Percentiles rank a stretch among this genome's conserved stretches.
Evolutionary conservation across 1,140 invertebrate species (phyloP).

Genomic region (Drosophila sechellia): DNA sequence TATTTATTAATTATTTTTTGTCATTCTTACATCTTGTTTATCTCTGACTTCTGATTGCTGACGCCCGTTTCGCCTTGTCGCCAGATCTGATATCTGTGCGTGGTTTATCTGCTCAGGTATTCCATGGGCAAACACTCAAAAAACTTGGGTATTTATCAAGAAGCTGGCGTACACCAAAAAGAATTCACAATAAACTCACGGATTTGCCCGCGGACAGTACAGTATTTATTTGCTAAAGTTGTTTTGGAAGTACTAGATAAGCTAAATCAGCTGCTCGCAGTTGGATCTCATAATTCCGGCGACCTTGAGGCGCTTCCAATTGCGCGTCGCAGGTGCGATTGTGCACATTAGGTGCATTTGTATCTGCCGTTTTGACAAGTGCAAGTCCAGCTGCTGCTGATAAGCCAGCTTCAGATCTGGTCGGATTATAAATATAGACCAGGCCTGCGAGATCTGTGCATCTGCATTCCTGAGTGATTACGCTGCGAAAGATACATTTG

Average conservation of each 20-base stretch:
- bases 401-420: constrained; percentile 29
- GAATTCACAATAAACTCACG: constrained; percentile 28
- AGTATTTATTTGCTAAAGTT: constrained; percentile 13
- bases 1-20: constrained; percentile 3
- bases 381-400: constrained; percentile 43
- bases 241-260: constrained; percentile 30
- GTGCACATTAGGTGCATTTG: constrained; percentile 14
- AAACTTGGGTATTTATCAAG: constrained; percentile 37
- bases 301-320: constrained; percentile 44
- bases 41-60: constrained; percentile 33
- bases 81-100: constrained; percentile 40
- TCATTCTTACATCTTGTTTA: constrained; percentile 34
- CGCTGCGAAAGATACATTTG: constrained; percentile 44
- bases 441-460: constrained; percentile 38
- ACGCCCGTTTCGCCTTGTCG: constrained; percentile 35
- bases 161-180: constrained; percentile 32
- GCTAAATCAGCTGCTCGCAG: constrained; percentile 35
- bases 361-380: constrained; percentile 28
- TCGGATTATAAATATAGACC: constrained; percentile 35
- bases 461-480: constrained; percentile 51
- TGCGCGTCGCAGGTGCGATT: constrained; percentile 22
- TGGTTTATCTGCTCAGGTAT: constrained; percentile 34
- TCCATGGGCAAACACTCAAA: constrained; percentile 40
- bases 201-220: constrained; percentile 33
- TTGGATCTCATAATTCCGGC: constrained; percentile 14